phyloP scores from a whole-genome alignment of 2,113 vertebrate species.

The Nyctereutes procyonoides region DNA sequence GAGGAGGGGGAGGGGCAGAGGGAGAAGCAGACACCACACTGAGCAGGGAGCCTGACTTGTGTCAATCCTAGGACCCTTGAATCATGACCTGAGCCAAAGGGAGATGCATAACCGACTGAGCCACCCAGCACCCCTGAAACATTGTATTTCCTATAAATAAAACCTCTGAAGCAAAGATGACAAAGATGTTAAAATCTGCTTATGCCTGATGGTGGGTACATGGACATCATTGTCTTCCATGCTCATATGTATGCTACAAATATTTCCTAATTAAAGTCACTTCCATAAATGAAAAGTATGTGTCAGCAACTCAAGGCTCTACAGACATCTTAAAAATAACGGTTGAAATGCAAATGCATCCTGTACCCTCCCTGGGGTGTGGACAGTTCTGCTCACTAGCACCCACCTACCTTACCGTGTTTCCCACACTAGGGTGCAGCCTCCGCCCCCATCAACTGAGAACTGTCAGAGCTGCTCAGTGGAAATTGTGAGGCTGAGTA shows the following conservation, averaged over 20 bases:
- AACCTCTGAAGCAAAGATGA: neutral
- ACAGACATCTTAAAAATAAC: neutral
- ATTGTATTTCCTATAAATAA: constrained; percentile 1
- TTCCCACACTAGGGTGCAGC: neutral
- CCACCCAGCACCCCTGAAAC: neutral
- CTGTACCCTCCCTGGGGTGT: too few relatives aligned
- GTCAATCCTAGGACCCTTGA: neutral
- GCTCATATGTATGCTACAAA: neutral
- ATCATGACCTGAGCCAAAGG: neutral
- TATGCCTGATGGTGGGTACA: neutral
- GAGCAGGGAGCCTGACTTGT: neutral
- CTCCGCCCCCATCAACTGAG: neutral
- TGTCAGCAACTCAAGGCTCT: neutral
- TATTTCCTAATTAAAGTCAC: neutral
- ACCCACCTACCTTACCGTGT: neutral
- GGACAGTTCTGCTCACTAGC: neutral
- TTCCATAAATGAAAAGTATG: neutral
- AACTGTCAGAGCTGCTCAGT: neutral
- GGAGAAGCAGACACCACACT: neutral
- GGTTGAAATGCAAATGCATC: neutral
- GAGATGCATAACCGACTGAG: neutral
- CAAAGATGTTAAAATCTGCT: neutral
- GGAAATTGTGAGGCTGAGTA: neutral
- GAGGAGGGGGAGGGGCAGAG: neutral
- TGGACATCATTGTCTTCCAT: neutral